Evolutionary conservation across 2,113 vertebrate genomes (phyloP), one percentile per base, ranked within the genome.

Genomic region (Ceratotherium simum): DNA sequence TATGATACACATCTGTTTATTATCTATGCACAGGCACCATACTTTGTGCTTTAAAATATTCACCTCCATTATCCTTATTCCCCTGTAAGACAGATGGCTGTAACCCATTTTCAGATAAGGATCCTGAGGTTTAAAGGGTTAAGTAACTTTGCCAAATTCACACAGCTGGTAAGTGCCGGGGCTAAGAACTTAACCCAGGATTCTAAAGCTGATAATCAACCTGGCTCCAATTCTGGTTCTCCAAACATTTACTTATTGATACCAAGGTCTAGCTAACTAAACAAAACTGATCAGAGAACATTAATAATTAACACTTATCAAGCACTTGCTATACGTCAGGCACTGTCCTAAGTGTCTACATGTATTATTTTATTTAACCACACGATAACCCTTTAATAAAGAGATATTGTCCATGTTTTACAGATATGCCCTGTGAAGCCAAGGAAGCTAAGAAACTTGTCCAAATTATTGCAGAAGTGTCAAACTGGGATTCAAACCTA

Each of bases 41-140:
- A 78, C n/a, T 90, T 82, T 56, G 54, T 92, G 78, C 42, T 85
- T 94, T 84, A 80, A 90, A 90, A 78, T 11, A 12, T 51, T 89
- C 14, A 86, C 12, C 18, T 87, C 73, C 56, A 36, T 62, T 88
- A 92, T 56, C 65, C 48, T 89, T 65, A 81, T 27, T n/a, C 0
- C 46, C 8, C 25, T n/a, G 46, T 90, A 11, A 91, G 39, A 25
- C 0, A 39, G 10, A 33, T 0, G 60, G 46, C 20, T 72, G 27
- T 58, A 83, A 79, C 25, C 5, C 54, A 94, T 82, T 91, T 91
- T 82, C 51, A 54, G 31, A 65, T 46, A 14, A 70, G 14, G 31
- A 69, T 80, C 33, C 48, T 62, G 64, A 56, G 16, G 17, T 75
- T 65, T 76, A 91, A 8, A 94, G 10, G 17, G 17, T 48, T 90